Conservation (phyloP, 2,113 vertebrate species). For the Nycticorax nycticorax region DNA sequence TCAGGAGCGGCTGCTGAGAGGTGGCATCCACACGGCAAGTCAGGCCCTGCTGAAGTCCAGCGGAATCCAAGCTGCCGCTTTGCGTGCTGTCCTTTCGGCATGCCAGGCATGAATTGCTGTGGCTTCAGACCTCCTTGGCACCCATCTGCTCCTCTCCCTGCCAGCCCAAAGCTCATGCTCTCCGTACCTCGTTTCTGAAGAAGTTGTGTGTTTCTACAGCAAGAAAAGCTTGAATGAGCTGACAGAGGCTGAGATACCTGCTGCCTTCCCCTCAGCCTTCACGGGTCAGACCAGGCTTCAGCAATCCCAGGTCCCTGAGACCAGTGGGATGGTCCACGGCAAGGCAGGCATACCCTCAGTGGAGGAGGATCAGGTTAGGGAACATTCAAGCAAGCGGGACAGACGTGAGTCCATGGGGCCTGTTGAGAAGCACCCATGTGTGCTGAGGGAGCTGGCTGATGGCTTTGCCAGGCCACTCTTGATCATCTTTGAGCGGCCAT, state of each 20-base stretch:
- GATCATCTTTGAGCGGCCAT: neutral
- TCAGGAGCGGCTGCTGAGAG: neutral
- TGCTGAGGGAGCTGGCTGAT: neutral
- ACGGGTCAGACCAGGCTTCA: neutral
- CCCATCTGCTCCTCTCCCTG: neutral
- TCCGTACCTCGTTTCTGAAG: neutral
- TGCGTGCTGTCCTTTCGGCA: too few relatives aligned
- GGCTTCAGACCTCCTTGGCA: neutral
- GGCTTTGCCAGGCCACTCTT: neutral
- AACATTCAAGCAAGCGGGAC: neutral
- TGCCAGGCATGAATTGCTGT: neutral
- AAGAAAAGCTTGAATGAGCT: neutral
- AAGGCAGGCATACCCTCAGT: neutral
- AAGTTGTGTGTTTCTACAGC: neutral
- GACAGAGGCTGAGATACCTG: neutral
- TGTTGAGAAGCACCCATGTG: neutral
- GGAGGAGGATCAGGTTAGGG: neutral
- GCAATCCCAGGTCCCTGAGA: neutral
- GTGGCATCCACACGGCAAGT: accelerated
- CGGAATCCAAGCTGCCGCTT: neutral
- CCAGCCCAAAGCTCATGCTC: neutral
- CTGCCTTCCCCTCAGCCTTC: neutral
- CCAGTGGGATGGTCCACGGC: neutral
- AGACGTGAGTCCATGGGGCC: accelerated
- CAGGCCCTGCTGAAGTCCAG: neutral